Base-by-base conservation (phyloP, 1,140 invertebrate genomes). In the Pissodes strobi region DNA sequence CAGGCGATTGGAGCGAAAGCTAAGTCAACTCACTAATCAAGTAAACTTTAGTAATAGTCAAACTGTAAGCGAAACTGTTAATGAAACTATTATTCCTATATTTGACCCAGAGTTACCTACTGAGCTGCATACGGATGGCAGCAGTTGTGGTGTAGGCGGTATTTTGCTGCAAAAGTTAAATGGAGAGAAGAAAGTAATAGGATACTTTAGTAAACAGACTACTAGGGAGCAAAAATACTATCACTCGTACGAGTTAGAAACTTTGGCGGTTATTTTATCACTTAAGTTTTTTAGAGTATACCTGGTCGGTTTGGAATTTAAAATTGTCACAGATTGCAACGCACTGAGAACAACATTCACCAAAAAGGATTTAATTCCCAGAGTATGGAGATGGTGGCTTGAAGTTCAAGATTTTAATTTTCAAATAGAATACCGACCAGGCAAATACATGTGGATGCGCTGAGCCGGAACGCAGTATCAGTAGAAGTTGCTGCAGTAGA, bases 231-330 rank as follows among this genome's bases (percentile, higher is more conserved):
- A 55, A 37, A 17, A 55, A 19, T 10, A 9, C 1, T 55, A 55
- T 38, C 52, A 55, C 52, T 38, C 27, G n/a, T 55, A 55, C n/a
- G 52, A 55, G 13, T 22, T 79, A 12, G 77, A 80, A 53, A 65
- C 70, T 0, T 56, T 81, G 13, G 78, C 79, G 2, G 57, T 80
- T 2, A 64, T 79, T 12, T 64, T 70, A 63, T 71, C 74, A 0
- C 27, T 80, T 0, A 75, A 78, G 41, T 77, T 76, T 45, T 79
- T 80, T 66, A 23, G 76, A 13, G 19, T 67, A 15, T 82, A 82
- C 45, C 49, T 82, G 0, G 58, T 75, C 18, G 79, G 75, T 4
- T 74, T 73, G 23, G 4, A 71, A 19, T 77, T 80, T 46, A 76
- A 72, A 49, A 70, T 80, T 6, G 55, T 78, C n/a, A 76, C 61